Evolutionary conservation across 2,113 vertebrate genomes (phyloP).

Genomic region (Eubucco bourcierii): DNA sequence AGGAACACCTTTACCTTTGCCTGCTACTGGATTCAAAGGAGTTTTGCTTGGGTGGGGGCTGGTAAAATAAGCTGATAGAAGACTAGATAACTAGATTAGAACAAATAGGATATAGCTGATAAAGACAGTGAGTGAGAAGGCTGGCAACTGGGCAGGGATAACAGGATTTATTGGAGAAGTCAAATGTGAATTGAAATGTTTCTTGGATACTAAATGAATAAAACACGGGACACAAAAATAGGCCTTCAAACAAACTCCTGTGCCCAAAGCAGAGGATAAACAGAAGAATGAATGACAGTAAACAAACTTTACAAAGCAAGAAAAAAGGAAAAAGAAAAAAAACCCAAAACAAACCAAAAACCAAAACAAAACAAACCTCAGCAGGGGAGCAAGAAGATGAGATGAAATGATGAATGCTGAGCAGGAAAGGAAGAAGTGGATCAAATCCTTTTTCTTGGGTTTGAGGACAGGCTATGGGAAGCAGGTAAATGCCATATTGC

Average conservation of each 20-base stretch:
- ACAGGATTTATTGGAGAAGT: slow-evolving; percentile 49
- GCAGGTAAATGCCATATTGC: background rate
- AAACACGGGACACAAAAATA: background rate
- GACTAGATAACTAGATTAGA: slow-evolving; percentile 55
- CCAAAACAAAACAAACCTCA: background rate
- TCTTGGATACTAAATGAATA: background rate
- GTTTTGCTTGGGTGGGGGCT: background rate
- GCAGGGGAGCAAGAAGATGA: background rate
- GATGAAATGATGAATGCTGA: background rate
- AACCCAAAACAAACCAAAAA: background rate
- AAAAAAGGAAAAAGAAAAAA: background rate
- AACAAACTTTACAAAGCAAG: background rate
- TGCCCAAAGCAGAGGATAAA: background rate
- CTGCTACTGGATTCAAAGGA: background rate
- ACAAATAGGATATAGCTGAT: slow-evolving; percentile 52
- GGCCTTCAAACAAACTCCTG: background rate
- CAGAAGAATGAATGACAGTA: background rate
- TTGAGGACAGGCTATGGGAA: background rate
- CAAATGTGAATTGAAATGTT: background rate
- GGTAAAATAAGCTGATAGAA: slow-evolving; percentile 43
- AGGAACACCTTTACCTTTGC: background rate
- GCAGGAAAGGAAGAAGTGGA: background rate
- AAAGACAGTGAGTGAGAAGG: slow-evolving; percentile 47
- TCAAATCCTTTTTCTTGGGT: background rate
- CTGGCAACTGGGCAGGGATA: slow-evolving; percentile 34